Evolutionary conservation across 2,113 vertebrate genomes (phyloP).

Genomic region (Stercorarius parasiticus): DNA sequence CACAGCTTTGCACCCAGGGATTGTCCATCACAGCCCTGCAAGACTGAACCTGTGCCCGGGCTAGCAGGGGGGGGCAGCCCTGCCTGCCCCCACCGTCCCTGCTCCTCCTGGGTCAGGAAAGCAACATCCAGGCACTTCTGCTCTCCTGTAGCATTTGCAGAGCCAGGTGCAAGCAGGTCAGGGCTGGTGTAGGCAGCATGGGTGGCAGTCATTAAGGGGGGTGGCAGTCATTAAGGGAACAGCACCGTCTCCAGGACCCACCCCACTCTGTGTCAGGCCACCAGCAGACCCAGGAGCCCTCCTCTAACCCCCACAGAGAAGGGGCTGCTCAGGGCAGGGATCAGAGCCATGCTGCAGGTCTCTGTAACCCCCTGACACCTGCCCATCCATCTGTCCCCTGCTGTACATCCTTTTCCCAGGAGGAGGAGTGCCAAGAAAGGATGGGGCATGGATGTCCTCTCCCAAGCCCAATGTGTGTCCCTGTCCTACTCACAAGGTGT

Average conservation of each 20-base stretch:
- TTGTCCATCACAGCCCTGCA: background rate
- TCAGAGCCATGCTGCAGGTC: background rate
- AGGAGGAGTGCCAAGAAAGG: background rate
- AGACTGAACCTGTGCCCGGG: background rate
- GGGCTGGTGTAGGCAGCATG: background rate
- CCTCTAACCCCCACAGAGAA: background rate
- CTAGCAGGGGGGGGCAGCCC: background rate
- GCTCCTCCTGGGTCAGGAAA: background rate
- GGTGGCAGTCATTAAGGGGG: background rate
- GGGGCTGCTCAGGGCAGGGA: background rate
- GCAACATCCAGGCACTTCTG: fast-evolving
- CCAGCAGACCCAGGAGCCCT: background rate
- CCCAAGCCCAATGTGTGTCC: background rate
- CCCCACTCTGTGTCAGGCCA: fast-evolving
- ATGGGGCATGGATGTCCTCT: background rate
- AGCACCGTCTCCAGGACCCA: background rate
- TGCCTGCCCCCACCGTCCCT: background rate
- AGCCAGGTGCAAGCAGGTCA: fast-evolving
- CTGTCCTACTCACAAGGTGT: background rate
- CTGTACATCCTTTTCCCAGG: background rate
- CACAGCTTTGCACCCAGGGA: background rate
- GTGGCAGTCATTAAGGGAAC: background rate
- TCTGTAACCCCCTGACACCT: background rate
- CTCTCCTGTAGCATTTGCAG: background rate
- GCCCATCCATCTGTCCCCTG: background rate